phyloP scores from a whole-genome alignment of 2,113 vertebrate genomes.

The Propithecus coquereli region DNA sequence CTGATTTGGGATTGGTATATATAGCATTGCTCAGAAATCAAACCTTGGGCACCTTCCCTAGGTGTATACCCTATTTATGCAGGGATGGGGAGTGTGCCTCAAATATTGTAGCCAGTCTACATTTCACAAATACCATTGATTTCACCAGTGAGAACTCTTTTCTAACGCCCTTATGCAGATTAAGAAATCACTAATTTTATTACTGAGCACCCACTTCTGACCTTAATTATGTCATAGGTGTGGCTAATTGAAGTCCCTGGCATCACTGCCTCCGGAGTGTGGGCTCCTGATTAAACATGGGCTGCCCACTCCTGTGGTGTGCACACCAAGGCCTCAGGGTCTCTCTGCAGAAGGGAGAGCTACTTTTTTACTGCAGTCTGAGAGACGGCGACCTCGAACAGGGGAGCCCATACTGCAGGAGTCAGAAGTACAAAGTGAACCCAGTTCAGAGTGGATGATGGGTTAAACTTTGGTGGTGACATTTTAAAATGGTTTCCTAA shows the following conservation, averaged over 20 bases:
- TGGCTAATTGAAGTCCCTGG: not conserved
- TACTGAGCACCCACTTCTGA: not conserved
- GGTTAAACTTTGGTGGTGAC: not conserved
- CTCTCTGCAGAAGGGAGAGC: not conserved
- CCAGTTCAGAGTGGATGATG: not conserved
- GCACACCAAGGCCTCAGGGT: not conserved
- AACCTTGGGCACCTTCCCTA: not conserved
- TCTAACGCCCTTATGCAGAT: not conserved
- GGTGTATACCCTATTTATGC: not conserved
- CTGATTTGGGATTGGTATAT: not conserved
- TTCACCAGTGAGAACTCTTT: not conserved
- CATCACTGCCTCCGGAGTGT: rapidly evolving
- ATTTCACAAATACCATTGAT: not conserved
- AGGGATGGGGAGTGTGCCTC: not conserved
- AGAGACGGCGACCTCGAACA: not conserved
- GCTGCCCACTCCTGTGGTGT: not conserved
- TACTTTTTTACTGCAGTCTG: not conserved
- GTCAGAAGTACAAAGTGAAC: not conserved
- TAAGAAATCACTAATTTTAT: not conserved
- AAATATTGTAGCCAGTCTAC: not conserved
- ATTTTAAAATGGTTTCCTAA: not conserved
- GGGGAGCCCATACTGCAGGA: not conserved
- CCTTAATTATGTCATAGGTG: not conserved
- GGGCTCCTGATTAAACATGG: not conserved
- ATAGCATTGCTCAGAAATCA: not conserved